These are phyloP conservation scores for Sylvia atricapilla DNA, from an alignment of 2,113 vertebrate genomes.

Conservation along the genomic window DNA sequence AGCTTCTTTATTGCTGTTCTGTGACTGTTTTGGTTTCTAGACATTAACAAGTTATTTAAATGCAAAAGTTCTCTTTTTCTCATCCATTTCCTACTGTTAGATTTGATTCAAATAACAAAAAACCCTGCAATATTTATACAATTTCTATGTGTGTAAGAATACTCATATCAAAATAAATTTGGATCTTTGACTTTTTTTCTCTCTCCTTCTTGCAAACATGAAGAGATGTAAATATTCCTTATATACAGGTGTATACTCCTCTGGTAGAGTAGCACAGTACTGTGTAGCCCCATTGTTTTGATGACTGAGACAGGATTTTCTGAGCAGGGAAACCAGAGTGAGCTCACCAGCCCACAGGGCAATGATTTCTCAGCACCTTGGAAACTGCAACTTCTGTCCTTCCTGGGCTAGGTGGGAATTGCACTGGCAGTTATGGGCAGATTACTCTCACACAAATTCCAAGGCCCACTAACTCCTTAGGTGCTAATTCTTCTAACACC, in stretches of 20 bases:
- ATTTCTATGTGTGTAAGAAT: not conserved
- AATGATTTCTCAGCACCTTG: not conserved
- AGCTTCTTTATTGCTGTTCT: conserved; percentile 64
- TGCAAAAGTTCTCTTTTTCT: not conserved
- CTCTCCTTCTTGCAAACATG: not conserved
- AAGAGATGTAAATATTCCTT: not conserved
- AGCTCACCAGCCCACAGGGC: not conserved
- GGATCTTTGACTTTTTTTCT: not conserved
- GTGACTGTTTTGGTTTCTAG: conserved; percentile 59
- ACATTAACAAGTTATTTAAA: conserved; percentile 43
- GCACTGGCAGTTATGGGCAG: not conserved
- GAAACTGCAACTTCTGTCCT: not conserved
- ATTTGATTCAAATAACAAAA: not conserved
- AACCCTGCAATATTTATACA: fast-evolving
- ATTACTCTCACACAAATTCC: not conserved
- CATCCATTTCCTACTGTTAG: not conserved
- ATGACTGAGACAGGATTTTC: not conserved
- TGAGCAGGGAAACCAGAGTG: not conserved
- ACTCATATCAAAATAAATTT: not conserved
- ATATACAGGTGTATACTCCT: not conserved
- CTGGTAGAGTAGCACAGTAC: not conserved
- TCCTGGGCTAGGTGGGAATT: not conserved
- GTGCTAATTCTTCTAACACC: not conserved
- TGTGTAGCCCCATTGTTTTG: not conserved
- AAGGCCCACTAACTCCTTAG: fast-evolving